Evolutionary conservation across 1,140 invertebrate species (phyloP).

Genomic region (Cylas formicarius): DNA sequence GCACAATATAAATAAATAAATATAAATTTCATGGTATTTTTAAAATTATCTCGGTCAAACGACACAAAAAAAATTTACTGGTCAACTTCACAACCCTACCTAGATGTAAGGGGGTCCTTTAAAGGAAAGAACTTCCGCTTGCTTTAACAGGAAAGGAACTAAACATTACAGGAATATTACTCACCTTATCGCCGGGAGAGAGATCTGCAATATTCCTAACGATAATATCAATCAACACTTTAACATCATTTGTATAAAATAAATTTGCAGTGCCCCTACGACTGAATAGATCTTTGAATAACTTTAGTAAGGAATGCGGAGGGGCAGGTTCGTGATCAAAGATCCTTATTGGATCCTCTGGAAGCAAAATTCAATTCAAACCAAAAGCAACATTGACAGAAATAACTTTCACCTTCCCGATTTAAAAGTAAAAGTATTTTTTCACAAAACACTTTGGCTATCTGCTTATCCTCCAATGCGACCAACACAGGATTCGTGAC

Average conservation of each 20-base stretch:
- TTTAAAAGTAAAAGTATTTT: constrained; percentile 81
- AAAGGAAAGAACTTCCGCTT: too few species aligned
- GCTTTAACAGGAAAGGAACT: too few species aligned
- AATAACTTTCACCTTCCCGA: constrained; percentile 65
- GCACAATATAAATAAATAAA: too few species aligned
- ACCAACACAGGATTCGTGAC: constrained; percentile 70
- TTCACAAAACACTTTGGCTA: constrained; percentile 81
- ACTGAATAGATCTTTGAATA: constrained; percentile 78
- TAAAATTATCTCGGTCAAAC: too few species aligned
- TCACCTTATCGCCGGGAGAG: constrained; percentile 77
- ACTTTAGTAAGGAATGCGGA: constrained; percentile 78
- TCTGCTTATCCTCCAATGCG: constrained; percentile 59
- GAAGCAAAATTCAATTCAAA: constrained; percentile 25
- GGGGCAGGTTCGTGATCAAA: constrained; percentile 73
- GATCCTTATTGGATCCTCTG: constrained; percentile 80
- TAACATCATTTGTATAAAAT: constrained; percentile 90
- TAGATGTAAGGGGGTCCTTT: too few species aligned
- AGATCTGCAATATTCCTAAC: constrained; percentile 81
- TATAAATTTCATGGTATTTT: too few species aligned
- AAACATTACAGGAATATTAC: too few species aligned
- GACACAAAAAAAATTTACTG: too few species aligned
- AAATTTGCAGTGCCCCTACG: constrained; percentile 67
- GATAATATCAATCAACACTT: constrained; percentile 87
- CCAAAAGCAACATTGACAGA: not conserved
- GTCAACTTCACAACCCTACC: too few species aligned